Base-by-base conservation (phyloP, 2,113 vertebrate species). In the Onychostruthus taczanowskii region DNA sequence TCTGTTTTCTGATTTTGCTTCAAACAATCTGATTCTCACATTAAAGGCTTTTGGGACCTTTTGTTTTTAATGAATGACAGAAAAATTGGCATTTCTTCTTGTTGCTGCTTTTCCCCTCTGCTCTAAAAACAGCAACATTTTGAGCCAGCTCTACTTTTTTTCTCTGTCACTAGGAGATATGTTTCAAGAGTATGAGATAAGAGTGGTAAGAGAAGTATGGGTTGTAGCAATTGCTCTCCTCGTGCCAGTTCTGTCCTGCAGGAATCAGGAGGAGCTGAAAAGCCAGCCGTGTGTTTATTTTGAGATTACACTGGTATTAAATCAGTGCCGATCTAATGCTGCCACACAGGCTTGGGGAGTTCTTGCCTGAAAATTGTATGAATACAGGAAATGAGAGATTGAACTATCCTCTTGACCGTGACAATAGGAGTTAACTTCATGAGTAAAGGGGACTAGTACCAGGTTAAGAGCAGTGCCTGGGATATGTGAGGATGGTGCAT, bases 171-270 rank as follows among this genome's bases (percentile, higher is more conserved):
- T 50, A 35, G 78, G 74, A 89, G 87, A 61, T 82, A 52, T 2
- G 28, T 93, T 93, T 96, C 87, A 69, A 73, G 67, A 44, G 37
- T 28, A 14, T 30, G 74, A 85, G 74, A 76, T 93, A 91, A 93
- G 89, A 87, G 24, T 8, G 2, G 30, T 31, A 49, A 62, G 81
- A 35, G 87, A 94, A 85, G 53, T 50, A n/a, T n/a, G 74, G 95
- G 82, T 90, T 63, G 85, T 0, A 85, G 67, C 89, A 85, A 66
- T 84, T 80, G 46, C 55, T 90, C 30, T 90, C 49, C 41, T 87
- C 47, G 23, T 30, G 44, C 74, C 70, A 89, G 0, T 62, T 83
- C 56, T 76, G n/a, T 83, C 43, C 63, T 88, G 78, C n/a, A 62
- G 84, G 78, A 81, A 50, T 81, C 46, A 37, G 78, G 49, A 89